phyloP scores from a whole-genome alignment of 2,113 vertebrate species.

The Gallinago media region DNA sequence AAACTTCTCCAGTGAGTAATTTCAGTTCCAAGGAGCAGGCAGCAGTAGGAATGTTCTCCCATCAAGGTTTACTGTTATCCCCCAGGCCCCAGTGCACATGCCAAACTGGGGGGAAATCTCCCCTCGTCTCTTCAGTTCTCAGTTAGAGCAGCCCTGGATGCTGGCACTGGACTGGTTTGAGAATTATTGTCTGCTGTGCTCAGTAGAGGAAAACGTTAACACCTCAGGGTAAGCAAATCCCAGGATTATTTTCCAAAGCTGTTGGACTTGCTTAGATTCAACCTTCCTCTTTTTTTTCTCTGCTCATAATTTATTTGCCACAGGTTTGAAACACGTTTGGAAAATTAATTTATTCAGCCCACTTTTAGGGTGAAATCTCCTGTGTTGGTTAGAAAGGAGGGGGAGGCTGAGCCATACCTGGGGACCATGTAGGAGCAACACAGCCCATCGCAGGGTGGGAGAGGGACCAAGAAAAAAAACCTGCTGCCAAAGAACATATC shows the following conservation, averaged over 20 bases:
- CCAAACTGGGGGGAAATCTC: not conserved
- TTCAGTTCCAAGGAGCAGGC: not conserved
- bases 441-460: not conserved
- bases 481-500: not conserved
- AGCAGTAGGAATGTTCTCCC: not conserved
- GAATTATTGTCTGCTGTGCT: not conserved
- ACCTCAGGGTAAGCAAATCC: slow-evolving; percentile 1
- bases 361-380: accelerated
- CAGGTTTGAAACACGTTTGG: not conserved
- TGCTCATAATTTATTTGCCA: not conserved
- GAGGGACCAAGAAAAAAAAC: not conserved
- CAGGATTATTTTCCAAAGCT: slow-evolving; percentile 22
- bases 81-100: not conserved
- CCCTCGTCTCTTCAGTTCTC: not conserved
- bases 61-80: not conserved
- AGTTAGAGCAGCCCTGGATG: not conserved
- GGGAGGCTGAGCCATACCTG: not conserved
- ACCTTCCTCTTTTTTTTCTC: not conserved
- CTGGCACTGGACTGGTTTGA: not conserved
- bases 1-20: not conserved
- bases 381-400: not conserved
- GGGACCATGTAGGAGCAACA: accelerated
- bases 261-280: not conserved
- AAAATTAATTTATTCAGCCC: not conserved
- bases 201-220: not conserved